A percentile compares a stretch with the other conserved stretches of the same genome.
Evolutionary conservation across 2,113 vertebrate species (phyloP).

Genomic region (Rhizomys pruinosus): DNA sequence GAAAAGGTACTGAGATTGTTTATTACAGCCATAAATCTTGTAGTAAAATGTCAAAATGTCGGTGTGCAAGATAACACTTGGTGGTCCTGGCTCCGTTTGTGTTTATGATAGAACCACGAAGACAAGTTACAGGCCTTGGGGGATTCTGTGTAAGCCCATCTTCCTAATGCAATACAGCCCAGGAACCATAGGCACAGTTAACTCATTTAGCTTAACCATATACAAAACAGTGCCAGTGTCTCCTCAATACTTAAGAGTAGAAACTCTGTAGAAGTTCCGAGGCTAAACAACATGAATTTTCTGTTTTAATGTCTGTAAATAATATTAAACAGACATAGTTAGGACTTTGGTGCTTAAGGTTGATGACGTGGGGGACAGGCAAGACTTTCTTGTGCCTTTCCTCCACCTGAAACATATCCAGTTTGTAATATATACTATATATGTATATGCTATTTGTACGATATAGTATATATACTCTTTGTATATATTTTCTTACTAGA

Average conservation of each 20-base stretch:
- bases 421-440: not conserved
- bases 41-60: slow-evolving; percentile 90
- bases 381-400: slow-evolving; percentile 75
- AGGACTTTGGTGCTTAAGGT: slow-evolving; percentile 44
- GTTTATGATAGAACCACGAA: slow-evolving; percentile 90
- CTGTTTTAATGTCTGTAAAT: slow-evolving; percentile 80
- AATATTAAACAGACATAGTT: slow-evolving; percentile 78
- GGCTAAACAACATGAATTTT: slow-evolving; percentile 77
- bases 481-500: slow-evolving; percentile 41
- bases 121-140: slow-evolving; percentile 90
- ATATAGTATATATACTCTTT: not conserved
- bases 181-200: slow-evolving; percentile 78
- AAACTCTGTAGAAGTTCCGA: slow-evolving; percentile 67
- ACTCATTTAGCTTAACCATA: slow-evolving; percentile 81
- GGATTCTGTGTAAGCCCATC: slow-evolving; percentile 87
- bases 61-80: slow-evolving; percentile 90
- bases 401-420: not conserved
- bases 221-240: slow-evolving; percentile 74
- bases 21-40: slow-evolving; percentile 91
- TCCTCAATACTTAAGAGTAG: slow-evolving; percentile 71
- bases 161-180: slow-evolving; percentile 82
- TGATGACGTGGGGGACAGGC: slow-evolving; percentile 58
- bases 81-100: slow-evolving; percentile 91
- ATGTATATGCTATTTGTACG: slow-evolving; percentile 13
- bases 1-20: slow-evolving; percentile 87